Evolutionary conservation across 2,888 invertebrate genomes (phyloP).

Genomic region (Lomographa bimaculata): DNA sequence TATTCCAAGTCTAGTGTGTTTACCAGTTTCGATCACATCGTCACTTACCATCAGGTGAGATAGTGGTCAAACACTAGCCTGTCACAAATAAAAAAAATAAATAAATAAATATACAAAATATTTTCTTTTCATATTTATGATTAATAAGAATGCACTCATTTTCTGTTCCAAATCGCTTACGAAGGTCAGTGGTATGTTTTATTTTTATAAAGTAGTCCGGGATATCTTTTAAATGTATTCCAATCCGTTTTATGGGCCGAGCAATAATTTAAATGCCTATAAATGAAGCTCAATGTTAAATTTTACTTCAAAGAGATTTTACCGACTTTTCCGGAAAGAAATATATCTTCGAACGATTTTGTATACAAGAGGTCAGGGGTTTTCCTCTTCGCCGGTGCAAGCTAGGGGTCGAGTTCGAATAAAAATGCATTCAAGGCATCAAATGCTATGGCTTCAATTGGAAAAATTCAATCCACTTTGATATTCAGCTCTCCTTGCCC

Average conservation of each 20-base stretch:
- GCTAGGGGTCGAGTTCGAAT: constrained; percentile 28
- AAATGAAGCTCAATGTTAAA: constrained; percentile 1
- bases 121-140: too few relatives aligned
- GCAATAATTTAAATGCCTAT: constrained; percentile 15
- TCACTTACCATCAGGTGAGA: too few relatives aligned
- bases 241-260: constrained; percentile 3
- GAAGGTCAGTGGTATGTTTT: too few relatives aligned
- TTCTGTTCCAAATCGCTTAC: too few relatives aligned
- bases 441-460: constrained; percentile 33
- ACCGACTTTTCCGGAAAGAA: constrained; percentile 4
- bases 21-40: too few relatives aligned
- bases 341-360: constrained; percentile 22
- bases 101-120: too few relatives aligned
- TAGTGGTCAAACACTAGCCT: too few relatives aligned
- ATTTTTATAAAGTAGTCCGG: too few relatives aligned
- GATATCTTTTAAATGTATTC: too few relatives aligned
- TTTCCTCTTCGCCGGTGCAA: constrained; percentile 4
- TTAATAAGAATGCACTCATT: too few relatives aligned
- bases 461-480: constrained; percentile 41
- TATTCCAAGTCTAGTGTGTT: too few relatives aligned
- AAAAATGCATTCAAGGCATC: constrained; percentile 35
- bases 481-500: constrained; percentile 32
- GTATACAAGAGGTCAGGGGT: constrained; percentile 24
- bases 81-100: too few relatives aligned
- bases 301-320: constrained; percentile 14